Percentiles rank a stretch among this genome's conserved stretches.
Conservation (phyloP, 2,888 invertebrate species). For the Cremastobaeus sp. region DNA sequence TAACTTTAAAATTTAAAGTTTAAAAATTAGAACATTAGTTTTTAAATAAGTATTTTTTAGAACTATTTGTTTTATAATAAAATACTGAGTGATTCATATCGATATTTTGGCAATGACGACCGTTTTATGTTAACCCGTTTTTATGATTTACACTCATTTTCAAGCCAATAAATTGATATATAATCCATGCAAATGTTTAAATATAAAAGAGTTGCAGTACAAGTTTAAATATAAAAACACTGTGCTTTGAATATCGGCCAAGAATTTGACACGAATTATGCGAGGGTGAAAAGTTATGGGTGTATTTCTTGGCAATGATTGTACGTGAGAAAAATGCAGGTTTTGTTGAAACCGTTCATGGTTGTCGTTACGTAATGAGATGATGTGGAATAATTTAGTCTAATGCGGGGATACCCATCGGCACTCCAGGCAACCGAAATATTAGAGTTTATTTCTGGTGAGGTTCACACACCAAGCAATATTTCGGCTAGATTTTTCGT, state of each 20-base stretch:
- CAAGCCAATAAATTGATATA: too few relatives aligned
- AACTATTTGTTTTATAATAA: too few relatives aligned
- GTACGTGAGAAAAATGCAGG: neutral
- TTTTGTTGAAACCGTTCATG: too few relatives aligned
- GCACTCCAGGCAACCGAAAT: slow-evolving; percentile 51
- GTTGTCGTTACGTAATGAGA: too few relatives aligned
- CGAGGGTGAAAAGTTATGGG: slow-evolving; percentile 9
- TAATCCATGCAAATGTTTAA: neutral
- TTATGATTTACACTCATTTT: too few relatives aligned
- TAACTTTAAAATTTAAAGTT: too few relatives aligned
- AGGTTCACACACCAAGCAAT: slow-evolving; percentile 62
- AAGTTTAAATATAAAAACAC: neutral
- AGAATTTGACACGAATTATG: slow-evolving; percentile 1
- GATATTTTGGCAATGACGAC: too few relatives aligned
- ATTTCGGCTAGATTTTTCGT: slow-evolving; percentile 67
- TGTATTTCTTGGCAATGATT: slow-evolving; percentile 15
- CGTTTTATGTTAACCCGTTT: too few relatives aligned
- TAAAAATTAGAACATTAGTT: too few relatives aligned
- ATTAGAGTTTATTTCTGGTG: slow-evolving; percentile 65
- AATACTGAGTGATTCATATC: too few relatives aligned
- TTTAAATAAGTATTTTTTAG: too few relatives aligned
- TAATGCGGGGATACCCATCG: slow-evolving; percentile 27
- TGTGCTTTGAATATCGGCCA: slow-evolving; percentile 12
- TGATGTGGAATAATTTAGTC: slow-evolving; percentile 4
- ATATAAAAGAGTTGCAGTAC: neutral